Percentiles rank a stretch among this genome's conserved stretches.
These are phyloP conservation scores for Nasonia oneida DNA, from an alignment of 2,888 invertebrate genomes.

Conservation along the genomic window DNA sequence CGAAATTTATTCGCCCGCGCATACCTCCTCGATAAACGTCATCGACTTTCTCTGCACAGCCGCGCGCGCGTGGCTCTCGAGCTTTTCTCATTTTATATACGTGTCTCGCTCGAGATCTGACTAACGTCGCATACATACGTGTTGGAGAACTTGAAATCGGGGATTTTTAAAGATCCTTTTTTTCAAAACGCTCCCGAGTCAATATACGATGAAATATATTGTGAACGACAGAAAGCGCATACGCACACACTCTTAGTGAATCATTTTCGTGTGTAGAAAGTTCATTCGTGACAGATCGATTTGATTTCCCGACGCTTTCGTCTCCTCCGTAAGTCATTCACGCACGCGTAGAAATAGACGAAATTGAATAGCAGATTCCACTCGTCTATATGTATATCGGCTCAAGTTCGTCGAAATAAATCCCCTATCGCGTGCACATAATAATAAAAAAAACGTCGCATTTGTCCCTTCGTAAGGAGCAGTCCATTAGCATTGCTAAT, in stretches of 20 bases:
- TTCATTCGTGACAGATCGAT: constrained; percentile 1
- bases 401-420: too few relatives aligned
- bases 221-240: neutral
- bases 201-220: neutral
- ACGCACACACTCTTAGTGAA: neutral
- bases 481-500: constrained; percentile 44
- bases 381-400: too few relatives aligned
- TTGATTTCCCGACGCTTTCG: constrained; percentile 5
- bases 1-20: neutral
- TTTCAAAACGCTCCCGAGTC: neutral
- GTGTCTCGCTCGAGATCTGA: neutral
- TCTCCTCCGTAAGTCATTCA: neutral
- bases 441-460: neutral
- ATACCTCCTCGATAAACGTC: constrained; percentile 35
- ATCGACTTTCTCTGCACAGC: constrained; percentile 45
- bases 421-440: neutral
- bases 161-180: neutral
- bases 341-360: neutral
- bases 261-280: neutral
- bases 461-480: neutral
- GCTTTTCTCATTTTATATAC: constrained; percentile 31
- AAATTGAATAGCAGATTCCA: neutral
- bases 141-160: constrained; percentile 20
- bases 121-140: neutral
- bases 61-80: neutral